phyloP scores from a whole-genome alignment of 1,140 invertebrate species.

The Galleria mellonella region DNA sequence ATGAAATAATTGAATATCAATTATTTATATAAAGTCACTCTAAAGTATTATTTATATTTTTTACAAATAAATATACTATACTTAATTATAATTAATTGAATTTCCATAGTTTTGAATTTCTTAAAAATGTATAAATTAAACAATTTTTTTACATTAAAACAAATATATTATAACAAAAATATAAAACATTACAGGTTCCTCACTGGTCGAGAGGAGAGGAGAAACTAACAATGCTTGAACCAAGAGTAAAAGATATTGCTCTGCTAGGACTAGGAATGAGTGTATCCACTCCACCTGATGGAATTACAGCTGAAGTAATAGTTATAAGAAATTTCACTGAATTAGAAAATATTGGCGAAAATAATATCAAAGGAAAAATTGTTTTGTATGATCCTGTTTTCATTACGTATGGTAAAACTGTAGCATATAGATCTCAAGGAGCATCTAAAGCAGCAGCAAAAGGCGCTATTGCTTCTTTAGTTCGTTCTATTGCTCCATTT shows the following conservation, averaged over 20 bases:
- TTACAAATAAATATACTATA: too few relatives aligned
- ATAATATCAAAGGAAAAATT: slow-evolving; percentile 80
- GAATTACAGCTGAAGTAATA: slow-evolving; percentile 81
- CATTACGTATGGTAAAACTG: slow-evolving; percentile 77
- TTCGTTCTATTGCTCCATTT: slow-evolving; percentile 85
- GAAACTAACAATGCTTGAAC: slow-evolving; percentile 76
- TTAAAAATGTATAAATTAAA: too few relatives aligned
- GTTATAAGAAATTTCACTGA: slow-evolving; percentile 82
- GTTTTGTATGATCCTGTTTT: slow-evolving; percentile 84
- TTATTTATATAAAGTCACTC: too few relatives aligned
- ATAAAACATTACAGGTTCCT: slow-evolving; percentile 45
- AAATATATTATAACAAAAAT: too few relatives aligned
- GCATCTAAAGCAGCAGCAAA: slow-evolving; percentile 79
- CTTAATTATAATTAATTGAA: too few relatives aligned
- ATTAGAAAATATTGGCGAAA: slow-evolving; percentile 67
- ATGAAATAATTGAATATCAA: too few relatives aligned
- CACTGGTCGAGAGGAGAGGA: slow-evolving; percentile 78
- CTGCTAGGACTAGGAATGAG: slow-evolving; percentile 80
- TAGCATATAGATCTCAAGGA: slow-evolving; percentile 49
- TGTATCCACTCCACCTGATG: slow-evolving; percentile 77
- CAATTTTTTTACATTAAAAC: too few relatives aligned
- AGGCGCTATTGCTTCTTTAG: slow-evolving; percentile 84
- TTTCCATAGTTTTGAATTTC: too few relatives aligned
- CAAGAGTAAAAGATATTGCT: slow-evolving; percentile 75
- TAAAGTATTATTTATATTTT: too few relatives aligned